Evolutionary conservation across 2,113 vertebrate genomes (phyloP).

Genomic region (Cebus imitator): DNA sequence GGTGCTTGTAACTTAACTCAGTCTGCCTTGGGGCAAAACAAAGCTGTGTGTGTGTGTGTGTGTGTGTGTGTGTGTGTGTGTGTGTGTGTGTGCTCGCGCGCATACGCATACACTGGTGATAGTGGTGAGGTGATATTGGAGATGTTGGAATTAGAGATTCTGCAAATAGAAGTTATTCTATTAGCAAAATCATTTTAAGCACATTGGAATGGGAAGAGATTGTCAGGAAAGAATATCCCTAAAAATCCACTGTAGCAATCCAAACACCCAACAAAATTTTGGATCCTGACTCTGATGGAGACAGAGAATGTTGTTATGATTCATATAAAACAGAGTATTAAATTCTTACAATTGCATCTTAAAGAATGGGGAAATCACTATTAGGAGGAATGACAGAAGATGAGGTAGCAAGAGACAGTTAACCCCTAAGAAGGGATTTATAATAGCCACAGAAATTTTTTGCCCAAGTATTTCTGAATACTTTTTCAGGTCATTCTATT

Average conservation of each 20-base stretch:
- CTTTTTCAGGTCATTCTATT: neutral
- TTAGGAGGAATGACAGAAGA: neutral
- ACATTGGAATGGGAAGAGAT: neutral
- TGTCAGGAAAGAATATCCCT: neutral
- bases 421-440: neutral
- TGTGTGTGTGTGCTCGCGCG: neutral
- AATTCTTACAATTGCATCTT: neutral
- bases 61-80: neutral
- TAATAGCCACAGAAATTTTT: neutral
- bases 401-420: neutral
- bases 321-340: neutral
- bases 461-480: neutral
- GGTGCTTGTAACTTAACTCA: neutral
- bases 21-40: neutral
- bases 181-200: neutral
- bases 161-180: neutral
- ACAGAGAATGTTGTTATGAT: neutral
- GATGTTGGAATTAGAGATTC: neutral
- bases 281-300: neutral
- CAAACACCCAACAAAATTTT: neutral
- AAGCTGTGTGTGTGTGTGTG: neutral
- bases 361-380: neutral
- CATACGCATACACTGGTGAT: too few species aligned
- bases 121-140: neutral
- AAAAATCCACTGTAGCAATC: neutral